These are phyloP conservation scores for Montipora foliosa DNA, from an alignment of 64 coral and sea anemone genomes.

Conservation along the genomic window DNA sequence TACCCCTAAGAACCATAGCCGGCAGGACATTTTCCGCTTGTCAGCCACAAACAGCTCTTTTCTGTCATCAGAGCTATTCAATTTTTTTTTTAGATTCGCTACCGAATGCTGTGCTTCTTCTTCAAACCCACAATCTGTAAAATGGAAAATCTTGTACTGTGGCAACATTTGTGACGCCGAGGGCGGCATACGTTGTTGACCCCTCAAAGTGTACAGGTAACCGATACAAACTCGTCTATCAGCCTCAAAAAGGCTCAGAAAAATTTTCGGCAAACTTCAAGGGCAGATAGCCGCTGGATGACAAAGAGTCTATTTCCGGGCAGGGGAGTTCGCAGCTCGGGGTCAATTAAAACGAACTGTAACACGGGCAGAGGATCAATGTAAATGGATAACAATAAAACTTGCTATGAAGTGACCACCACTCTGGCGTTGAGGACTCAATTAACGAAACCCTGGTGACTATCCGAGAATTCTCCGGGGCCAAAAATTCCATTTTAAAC, in stretches of 20 bases:
- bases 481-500: background rate
- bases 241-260: background rate
- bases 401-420: background rate
- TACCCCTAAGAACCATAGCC: background rate
- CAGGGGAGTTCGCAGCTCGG: background rate
- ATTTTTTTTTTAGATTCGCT: background rate
- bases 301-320: conserved; percentile 57
- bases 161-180: background rate
- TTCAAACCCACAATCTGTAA: background rate
- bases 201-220: conserved; percentile 6
- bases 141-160: background rate
- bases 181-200: conserved; percentile 12
- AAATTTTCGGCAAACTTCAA: conserved; percentile 58
- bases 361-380: background rate
- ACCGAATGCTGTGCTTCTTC: background rate
- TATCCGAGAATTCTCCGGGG: background rate
- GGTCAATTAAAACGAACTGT: conserved; percentile 20
- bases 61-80: conserved; percentile 39
- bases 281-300: conserved; percentile 7
- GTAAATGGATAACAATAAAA: background rate
- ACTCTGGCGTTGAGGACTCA: background rate
- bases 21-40: background rate
- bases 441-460: background rate
- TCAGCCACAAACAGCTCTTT: conserved; percentile 14
- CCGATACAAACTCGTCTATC: conserved; percentile 39